Evolutionary conservation across 1,140 invertebrate genomes (phyloP), one percentile per base, ranked within the genome.

Genomic region (Drosophila truncata): DNA sequence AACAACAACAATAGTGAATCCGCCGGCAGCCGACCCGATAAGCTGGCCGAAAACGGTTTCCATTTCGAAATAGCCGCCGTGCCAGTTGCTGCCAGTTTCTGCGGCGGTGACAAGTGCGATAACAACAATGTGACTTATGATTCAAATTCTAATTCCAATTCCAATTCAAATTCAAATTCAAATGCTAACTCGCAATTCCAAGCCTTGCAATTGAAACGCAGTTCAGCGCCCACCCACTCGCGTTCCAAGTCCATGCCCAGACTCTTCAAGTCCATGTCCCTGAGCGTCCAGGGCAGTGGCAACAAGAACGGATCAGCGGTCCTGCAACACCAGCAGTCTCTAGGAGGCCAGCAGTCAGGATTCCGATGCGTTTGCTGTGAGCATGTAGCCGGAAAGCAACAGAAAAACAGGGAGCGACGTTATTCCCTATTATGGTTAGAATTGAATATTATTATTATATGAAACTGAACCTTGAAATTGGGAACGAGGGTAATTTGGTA

Each of bases 311-410:
- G 62, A 4, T 27, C 42, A 11, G 41, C 11, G 25, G 37, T 35
- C 37, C 25, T 75, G 39, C 76, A 80, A 1, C 69, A 60, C 14
- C 80, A 82, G 18, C 62, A 60, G 11, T 46, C 44, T 1, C 14
- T 72, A 44, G 70, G 67, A 4, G 55, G 23, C 2, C 58, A 33
- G 23, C 47, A 47, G 27, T 46, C 75, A 10, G 70, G 83, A 37
- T 91, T 91, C 29, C 80, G 76, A 16, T 93, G 88, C 70, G 90
- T 92, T 60, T 88, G 84, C 37, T 87, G 84, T 50, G 59, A 81
- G 29, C 13, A 39, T 2, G 52, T 14, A 4, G 47, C 64, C 16
- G 69, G 54, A 11, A 63, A 71, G 11, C 42, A 59, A 13, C 33
- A 37, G 0, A 59, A 39, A 1, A 18, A 41, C n/a, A n/a, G 46